A percentile compares a stretch with the other conserved stretches of the same genome.
Evolutionary conservation across 2,888 invertebrate genomes (phyloP).

Genomic region (Formica aserva): DNA sequence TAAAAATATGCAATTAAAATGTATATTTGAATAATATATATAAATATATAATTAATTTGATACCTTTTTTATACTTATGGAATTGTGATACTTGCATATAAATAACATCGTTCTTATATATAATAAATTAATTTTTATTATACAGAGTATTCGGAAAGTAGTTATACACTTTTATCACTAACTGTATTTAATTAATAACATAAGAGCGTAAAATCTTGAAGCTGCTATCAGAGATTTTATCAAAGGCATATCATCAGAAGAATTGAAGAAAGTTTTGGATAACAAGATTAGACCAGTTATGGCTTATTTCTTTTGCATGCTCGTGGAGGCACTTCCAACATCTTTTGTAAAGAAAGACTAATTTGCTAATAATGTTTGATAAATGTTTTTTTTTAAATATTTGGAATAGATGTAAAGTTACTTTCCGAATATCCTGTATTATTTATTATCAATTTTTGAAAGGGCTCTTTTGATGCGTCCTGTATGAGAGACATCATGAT

Average conservation of each 20-base stretch:
- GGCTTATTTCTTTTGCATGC: too few relatives aligned
- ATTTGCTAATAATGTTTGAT: too few relatives aligned
- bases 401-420: too few relatives aligned
- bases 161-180: not conserved
- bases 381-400: too few relatives aligned
- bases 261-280: too few relatives aligned
- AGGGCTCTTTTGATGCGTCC: conserved; percentile 5
- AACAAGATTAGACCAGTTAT: too few relatives aligned
- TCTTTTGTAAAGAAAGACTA: too few relatives aligned
- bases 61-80: not conserved
- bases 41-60: not conserved
- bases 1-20: not conserved
- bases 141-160: not conserved
- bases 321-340: too few relatives aligned
- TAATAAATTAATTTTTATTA: not conserved
- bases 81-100: not conserved
- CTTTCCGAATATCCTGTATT: not conserved
- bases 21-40: not conserved
- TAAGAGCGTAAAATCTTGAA: too few relatives aligned
- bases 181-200: not conserved
- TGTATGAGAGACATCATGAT: conserved; percentile 41
- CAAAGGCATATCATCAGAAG: too few relatives aligned
- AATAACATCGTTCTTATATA: not conserved
- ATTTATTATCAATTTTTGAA: not conserved
- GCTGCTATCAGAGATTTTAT: too few relatives aligned